These are phyloP conservation scores for Eupithecia exiguata DNA, from an alignment of 2,888 invertebrate genomes.

Conservation along the genomic window DNA sequence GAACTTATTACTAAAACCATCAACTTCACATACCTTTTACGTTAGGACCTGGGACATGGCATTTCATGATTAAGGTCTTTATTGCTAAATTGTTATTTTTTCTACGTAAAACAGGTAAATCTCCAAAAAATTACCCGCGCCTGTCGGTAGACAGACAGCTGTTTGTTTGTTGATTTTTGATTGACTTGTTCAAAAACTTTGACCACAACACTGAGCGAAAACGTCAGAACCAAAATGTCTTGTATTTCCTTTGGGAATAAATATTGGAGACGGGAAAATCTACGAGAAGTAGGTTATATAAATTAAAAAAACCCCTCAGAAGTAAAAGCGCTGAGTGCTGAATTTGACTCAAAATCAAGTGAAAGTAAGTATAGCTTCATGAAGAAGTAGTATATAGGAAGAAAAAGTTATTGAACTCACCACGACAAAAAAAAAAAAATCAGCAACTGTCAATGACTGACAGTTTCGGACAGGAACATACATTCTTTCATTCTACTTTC, in stretches of 20 bases:
- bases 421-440: neutral
- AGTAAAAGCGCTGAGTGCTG: neutral
- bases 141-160: neutral
- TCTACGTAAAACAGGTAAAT: neutral
- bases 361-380: neutral
- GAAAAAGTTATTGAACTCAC: neutral
- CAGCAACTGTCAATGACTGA: neutral
- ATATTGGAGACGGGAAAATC: neutral
- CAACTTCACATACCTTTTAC: conserved; percentile 85
- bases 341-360: neutral
- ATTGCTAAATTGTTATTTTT: neutral
- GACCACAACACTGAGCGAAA: too few species aligned
- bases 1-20: neutral
- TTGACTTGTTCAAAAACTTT: neutral
- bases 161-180: neutral
- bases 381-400: too few species aligned
- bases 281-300: neutral
- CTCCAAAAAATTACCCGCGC: neutral
- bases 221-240: neutral
- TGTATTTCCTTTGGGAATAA: neutral
- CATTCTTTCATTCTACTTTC: neutral
- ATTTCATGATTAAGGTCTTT: conserved; percentile 85
- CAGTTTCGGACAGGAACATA: too few species aligned
- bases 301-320: neutral
- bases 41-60: conserved; percentile 89